Base-by-base conservation (phyloP, 2,113 vertebrate species). In the Rhinolophus ferrumequinum region DNA sequence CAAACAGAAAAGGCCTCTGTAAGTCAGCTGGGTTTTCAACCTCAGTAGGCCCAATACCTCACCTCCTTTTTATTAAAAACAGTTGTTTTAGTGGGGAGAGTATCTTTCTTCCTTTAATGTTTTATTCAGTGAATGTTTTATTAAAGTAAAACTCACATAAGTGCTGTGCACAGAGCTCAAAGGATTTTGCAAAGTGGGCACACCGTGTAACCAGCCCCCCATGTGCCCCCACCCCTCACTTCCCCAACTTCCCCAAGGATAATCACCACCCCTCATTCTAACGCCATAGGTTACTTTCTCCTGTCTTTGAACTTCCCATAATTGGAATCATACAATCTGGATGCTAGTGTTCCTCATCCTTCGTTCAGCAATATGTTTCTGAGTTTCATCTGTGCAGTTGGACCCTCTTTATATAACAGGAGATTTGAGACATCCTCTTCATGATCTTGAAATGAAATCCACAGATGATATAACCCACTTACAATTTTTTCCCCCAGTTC, bases 301-400 rank as follows among this genome's bases (percentile, higher is more conserved):
- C 77, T 50, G 41, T 21, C 12, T n/a, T 79, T 21, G 33, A 52
- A 60, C 5, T 38, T 85, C 80, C 19, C 10, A 2, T 50, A 10
- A 7, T 5, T 33, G 41, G 14, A 85, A 67, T 19, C 44, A 9
- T 3, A 47, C 15, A 9, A 6, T 28, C 66, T 8, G 54, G 56
- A 28, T 2, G 8, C 12, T 47, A 1, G 21, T 0, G 35, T 22
- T 24, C 67, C 5, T 3, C 13, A n/a, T 50, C n/a, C 26, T 52
- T 41, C 14, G 0, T 35, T 81, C 87, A 50, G 12, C 9, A 5
- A 18, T 58, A 3, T 26, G 26, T 60, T 72, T 88, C 83, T 26
- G 70, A 58, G 56, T 22, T 50, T 80, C 35, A 26, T 28, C 58
- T 47, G 4, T 33, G 41, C 24, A 13, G 30, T 69, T 2, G 10